These are phyloP conservation scores for Xenopus borealis DNA, from an alignment of 2,113 vertebrate genomes.

Conservation along the genomic window DNA sequence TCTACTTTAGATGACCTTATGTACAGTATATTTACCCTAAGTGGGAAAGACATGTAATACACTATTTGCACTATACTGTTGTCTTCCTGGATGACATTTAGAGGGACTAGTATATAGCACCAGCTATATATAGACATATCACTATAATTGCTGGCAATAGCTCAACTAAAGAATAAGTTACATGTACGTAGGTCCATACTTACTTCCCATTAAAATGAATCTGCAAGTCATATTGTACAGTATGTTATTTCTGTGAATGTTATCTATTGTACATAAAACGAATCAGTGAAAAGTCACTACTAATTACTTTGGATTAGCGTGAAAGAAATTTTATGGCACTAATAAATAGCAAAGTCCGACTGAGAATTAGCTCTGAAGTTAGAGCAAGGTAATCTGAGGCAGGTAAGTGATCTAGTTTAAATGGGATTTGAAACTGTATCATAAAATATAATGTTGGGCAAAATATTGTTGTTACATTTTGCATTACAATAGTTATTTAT, in stretches of 20 bases:
- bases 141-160: too few relatives aligned
- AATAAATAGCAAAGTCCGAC: constrained; percentile 34
- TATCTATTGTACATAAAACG: constrained; percentile 14
- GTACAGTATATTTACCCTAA: too few relatives aligned
- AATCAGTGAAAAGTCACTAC: background rate
- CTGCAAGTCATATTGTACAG: background rate
- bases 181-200: background rate
- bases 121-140: too few relatives aligned
- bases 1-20: too few relatives aligned
- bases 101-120: too few relatives aligned
- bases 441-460: too few relatives aligned
- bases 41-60: too few relatives aligned
- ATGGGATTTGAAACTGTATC: background rate
- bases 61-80: too few relatives aligned
- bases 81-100: background rate
- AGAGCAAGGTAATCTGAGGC: background rate
- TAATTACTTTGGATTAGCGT: background rate
- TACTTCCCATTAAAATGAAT: background rate
- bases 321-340: constrained; percentile 9
- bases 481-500: too few relatives aligned
- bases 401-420: background rate
- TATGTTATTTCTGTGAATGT: background rate
- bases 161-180: background rate
- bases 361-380: background rate
- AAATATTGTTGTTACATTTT: too few relatives aligned